Percentiles rank a stretch among this genome's conserved stretches.
phyloP scores from a whole-genome alignment of 2,797 vertebrate genomes.

The Trematomus bernacchii region DNA sequence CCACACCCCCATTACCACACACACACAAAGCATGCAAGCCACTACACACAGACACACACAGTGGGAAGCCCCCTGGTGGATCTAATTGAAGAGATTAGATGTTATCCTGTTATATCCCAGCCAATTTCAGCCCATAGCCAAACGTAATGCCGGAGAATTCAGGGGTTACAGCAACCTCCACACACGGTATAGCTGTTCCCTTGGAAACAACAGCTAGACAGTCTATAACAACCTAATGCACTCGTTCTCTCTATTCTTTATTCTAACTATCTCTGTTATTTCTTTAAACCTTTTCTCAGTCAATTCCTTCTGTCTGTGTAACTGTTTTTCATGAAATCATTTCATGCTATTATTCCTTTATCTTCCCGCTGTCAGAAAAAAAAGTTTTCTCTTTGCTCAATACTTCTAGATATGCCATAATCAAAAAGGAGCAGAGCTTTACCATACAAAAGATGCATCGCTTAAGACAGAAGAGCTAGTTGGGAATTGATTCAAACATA shows the following conservation, averaged over 20 bases:
- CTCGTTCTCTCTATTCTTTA: conserved; percentile 23
- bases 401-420: conserved; percentile 19
- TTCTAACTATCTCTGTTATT: conserved; percentile 23
- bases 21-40: neutral
- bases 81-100: conserved; percentile 86
- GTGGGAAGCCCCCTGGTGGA: conserved; percentile 69
- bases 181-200: conserved; percentile 70
- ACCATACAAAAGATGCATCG: neutral
- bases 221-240: conserved; percentile 75
- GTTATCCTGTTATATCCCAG: conserved; percentile 82
- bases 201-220: conserved; percentile 79
- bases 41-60: conserved; percentile 44
- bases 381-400: neutral
- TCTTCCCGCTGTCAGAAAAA: conserved; percentile 6
- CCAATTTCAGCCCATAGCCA: conserved; percentile 82
- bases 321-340: conserved; percentile 31
- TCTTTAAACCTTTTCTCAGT: conserved; percentile 33
- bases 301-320: conserved; percentile 24
- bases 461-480: conserved; percentile 6
- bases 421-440: conserved; percentile 32
- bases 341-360: conserved; percentile 19
- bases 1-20: too few relatives aligned
- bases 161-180: conserved; percentile 75
- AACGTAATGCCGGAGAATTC: conserved; percentile 78
- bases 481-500: conserved; percentile 11